These are phyloP conservation scores for Corythaeola cristata DNA, from an alignment of 2,113 vertebrate genomes.

Conservation along the genomic window DNA sequence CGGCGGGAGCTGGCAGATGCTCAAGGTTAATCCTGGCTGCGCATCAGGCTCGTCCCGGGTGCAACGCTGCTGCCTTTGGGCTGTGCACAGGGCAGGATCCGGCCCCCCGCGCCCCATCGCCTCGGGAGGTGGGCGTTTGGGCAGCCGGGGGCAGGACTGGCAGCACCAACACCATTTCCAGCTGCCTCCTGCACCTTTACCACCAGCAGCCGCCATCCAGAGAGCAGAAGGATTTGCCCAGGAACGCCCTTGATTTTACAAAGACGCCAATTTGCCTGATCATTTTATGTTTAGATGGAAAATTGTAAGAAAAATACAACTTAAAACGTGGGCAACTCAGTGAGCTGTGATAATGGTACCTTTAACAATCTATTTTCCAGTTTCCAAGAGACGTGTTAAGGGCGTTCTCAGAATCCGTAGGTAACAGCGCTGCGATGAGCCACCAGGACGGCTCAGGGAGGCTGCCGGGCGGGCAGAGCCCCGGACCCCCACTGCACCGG, in stretches of 20 bases:
- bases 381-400: not conserved
- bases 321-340: not conserved
- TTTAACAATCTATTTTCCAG: not conserved
- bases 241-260: not conserved
- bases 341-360: not conserved
- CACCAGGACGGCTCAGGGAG: fast-evolving
- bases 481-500: too few species aligned
- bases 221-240: not conserved
- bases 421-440: not conserved
- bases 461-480: not conserved
- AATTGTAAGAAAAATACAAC: not conserved
- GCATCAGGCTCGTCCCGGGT: too few species aligned
- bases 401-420: not conserved
- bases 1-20: too few species aligned
- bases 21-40: too few species aligned
- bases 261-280: not conserved
- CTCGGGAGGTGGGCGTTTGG: not conserved
- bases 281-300: not conserved
- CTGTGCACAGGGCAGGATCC: not conserved
- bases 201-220: not conserved
- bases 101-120: not conserved
- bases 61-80: not conserved
- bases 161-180: not conserved
- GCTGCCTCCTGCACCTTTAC: not conserved
- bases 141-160: not conserved